These are phyloP conservation scores for Drosophila watanabei DNA, from an alignment of 1,140 invertebrate species.

Conservation along the genomic window DNA sequence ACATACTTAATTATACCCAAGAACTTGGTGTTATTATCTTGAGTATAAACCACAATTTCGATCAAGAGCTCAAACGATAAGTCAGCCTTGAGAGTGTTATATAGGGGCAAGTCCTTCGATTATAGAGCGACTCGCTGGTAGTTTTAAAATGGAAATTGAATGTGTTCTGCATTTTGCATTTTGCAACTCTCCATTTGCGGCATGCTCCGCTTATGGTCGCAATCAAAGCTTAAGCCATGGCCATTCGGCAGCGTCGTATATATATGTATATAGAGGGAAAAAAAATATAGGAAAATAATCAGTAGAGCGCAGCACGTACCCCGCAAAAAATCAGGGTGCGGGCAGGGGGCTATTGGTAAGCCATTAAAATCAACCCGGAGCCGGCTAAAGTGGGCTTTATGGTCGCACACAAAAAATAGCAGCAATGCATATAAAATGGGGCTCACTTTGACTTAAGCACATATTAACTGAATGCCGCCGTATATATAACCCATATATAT, in stretches of 20 bases:
- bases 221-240: slow-evolving; percentile 54
- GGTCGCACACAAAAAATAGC: slow-evolving; percentile 26
- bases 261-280: background rate
- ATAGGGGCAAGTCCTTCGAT: slow-evolving; percentile 11
- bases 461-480: slow-evolving; percentile 34
- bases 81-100: background rate
- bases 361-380: slow-evolving; percentile 54
- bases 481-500: background rate
- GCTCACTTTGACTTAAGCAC: slow-evolving; percentile 34
- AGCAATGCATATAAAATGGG: slow-evolving; percentile 30
- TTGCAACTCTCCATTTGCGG: slow-evolving; percentile 31
- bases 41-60: background rate
- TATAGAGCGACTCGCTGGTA: slow-evolving; percentile 60
- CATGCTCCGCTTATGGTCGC: slow-evolving; percentile 40
- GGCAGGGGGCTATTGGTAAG: slow-evolving; percentile 32
- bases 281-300: slow-evolving; percentile 53
- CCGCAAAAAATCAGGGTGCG: background rate
- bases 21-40: background rate
- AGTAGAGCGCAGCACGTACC: slow-evolving; percentile 44
- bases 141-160: slow-evolving; percentile 64
- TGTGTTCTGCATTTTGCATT: slow-evolving; percentile 39
- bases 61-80: background rate
- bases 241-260: slow-evolving; percentile 18
- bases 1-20: background rate
- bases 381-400: slow-evolving; percentile 35